Percentiles rank a stretch among this genome's conserved stretches.
phyloP scores from a whole-genome alignment of 37 sponge, comb jelly and placozoan genomes.

The Theonella swinhoei region DNA sequence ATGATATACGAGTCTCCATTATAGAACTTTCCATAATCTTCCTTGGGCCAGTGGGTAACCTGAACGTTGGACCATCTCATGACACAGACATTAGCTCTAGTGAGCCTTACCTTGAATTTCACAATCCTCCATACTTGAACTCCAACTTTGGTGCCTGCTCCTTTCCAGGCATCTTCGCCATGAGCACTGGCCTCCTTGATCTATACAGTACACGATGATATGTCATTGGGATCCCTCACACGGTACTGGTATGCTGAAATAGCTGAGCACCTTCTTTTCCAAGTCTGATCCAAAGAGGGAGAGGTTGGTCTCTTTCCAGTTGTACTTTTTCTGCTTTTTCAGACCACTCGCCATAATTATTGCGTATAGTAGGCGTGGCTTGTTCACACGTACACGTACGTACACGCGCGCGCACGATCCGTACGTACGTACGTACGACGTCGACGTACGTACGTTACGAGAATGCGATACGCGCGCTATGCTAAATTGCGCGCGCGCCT shows the following conservation, averaged over 20 bases:
- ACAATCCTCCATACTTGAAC: conserved; percentile 74
- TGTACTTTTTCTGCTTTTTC: conserved; percentile 49
- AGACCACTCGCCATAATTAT: conserved; percentile 1
- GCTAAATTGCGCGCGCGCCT: too few species aligned
- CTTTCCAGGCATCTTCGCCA: conserved; percentile 65
- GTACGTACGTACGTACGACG: too few species aligned
- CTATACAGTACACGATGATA: too few species aligned
- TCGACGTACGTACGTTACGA: too few species aligned
- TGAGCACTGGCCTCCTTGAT: conserved; percentile 68
- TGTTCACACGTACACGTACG: too few species aligned
- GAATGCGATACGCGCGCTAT: too few species aligned
- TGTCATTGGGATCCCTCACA: too few species aligned
- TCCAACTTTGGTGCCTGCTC: conserved; percentile 63
- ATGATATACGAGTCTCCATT: conserved; percentile 97
- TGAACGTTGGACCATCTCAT: neutral
- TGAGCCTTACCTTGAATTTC: conserved; percentile 54
- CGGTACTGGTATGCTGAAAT: too few species aligned
- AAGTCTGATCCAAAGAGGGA: conserved; percentile 35
- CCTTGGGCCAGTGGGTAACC: conserved; percentile 87
- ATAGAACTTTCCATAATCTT: conserved; percentile 91
- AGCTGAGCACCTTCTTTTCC: conserved; percentile 34
- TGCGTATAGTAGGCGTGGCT: neutral
- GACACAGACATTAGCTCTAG: too few species aligned
- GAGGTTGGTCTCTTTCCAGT: conserved; percentile 51
- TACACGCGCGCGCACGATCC: too few species aligned